Conservation (phyloP, 2,113 vertebrate species). For the Chloropsis hardwickii region DNA sequence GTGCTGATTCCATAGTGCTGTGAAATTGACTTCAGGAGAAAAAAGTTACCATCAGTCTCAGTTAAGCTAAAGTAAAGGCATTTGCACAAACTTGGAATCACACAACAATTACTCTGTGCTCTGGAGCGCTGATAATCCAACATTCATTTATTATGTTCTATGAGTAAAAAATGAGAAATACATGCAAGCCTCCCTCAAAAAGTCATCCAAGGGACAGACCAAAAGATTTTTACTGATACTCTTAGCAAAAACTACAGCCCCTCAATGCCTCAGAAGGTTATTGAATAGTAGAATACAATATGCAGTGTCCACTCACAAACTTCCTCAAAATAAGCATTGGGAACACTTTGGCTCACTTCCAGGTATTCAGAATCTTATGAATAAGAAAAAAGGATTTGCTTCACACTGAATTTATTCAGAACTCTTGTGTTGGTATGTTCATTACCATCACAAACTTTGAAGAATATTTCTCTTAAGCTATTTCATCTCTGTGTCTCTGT, state of each 20-base stretch:
- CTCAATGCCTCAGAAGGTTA: not conserved
- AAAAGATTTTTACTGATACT: not conserved
- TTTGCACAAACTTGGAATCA: not conserved
- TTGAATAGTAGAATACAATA: not conserved
- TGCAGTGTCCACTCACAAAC: not conserved
- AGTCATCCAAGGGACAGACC: not conserved
- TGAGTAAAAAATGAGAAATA: not conserved
- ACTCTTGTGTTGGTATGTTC: not conserved
- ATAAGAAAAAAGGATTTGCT: not conserved
- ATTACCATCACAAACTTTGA: not conserved
- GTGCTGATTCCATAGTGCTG: not conserved
- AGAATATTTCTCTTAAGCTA: not conserved
- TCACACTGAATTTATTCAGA: not conserved
- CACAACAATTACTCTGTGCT: not conserved
- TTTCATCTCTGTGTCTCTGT: not conserved
- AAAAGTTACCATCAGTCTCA: not conserved
- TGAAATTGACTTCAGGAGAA: not conserved
- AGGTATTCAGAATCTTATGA: not conserved
- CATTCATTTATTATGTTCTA: not conserved
- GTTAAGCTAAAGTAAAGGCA: not conserved
- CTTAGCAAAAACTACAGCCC: not conserved
- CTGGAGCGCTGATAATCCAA: not conserved
- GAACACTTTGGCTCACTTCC: not conserved
- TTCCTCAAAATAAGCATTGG: not conserved
- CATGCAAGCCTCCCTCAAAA: not conserved